A percentile compares a stretch with the other conserved stretches of the same genome.
Evolutionary conservation across 2,797 vertebrate species (phyloP).

Genomic region (Lutra lutra): DNA sequence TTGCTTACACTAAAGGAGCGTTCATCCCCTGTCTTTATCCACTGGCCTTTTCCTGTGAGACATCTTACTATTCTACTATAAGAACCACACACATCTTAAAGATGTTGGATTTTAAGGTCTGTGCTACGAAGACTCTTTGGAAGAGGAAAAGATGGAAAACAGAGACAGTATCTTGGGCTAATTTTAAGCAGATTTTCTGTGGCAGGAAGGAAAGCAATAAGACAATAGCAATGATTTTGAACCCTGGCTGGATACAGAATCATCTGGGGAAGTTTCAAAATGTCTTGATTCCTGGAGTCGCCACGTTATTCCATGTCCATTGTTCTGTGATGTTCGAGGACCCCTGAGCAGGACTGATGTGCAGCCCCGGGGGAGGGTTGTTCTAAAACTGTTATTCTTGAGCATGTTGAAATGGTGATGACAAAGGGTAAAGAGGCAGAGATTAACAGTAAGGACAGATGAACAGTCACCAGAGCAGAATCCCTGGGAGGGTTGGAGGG

Average conservation of each 20-base stretch:
- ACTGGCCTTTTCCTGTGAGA: neutral
- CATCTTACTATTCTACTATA: neutral
- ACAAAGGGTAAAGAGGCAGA: neutral
- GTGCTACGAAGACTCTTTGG: neutral
- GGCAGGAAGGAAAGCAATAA: neutral
- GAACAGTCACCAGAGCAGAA: neutral
- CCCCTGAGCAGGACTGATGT: neutral
- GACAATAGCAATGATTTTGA: neutral
- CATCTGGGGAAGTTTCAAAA: neutral
- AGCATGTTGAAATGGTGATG: neutral
- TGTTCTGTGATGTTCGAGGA: neutral
- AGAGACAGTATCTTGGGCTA: neutral
- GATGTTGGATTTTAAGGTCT: neutral
- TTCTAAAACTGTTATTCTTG: neutral
- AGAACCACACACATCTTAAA: neutral
- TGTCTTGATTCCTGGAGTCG: neutral
- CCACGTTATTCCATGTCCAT: rapidly evolving
- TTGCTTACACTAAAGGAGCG: neutral
- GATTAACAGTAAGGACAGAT: neutral
- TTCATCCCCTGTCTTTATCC: neutral
- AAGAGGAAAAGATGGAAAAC: neutral
- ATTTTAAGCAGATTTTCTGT: neutral
- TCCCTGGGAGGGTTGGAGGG: rapidly evolving
- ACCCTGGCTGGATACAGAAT: neutral
- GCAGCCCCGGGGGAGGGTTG: neutral